Base-by-base conservation (phyloP, 2,888 invertebrate genomes). In the Cephus rjabovi region DNA sequence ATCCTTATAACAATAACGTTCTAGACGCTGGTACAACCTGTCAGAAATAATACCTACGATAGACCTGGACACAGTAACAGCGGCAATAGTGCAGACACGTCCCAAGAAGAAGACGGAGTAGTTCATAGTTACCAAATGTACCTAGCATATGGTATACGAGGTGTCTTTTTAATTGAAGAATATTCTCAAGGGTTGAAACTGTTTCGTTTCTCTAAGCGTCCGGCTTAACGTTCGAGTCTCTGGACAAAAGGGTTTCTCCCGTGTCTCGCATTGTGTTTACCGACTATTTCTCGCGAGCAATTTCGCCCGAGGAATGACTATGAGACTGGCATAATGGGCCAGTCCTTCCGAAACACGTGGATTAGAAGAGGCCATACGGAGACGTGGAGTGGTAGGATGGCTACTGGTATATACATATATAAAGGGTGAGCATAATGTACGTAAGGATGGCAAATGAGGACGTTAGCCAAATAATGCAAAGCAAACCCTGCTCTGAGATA, bases 401-500 rank as follows among this genome's bases (percentile, higher is more conserved):
- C 3, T 34, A 9, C 6, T 12, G 71, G 69, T 79, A 83, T 80
- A 76, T 80, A 40, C 75, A 77, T 23, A n/a, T 73, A 83, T 70
- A 79, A 81, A 77, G 83, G 81, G 78, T 79, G 81, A 84, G 80
- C 82, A 81, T 84, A 86, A 85, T 84, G 83, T 83, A 82, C 82
- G 85, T 84, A 86, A 87, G 87, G 83, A 85, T 85, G 84, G 88
- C 86, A 89, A 88, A 88, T 87, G 87, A 87, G 86, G 83, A 87
- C 84, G 87, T 89, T 89, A 87, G 86, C 85, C 88, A 88, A 90
- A 90, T 90, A 90, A 90, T 89, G 90, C 87, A 90, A 89, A 88
- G 89, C 87, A 90, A 90, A 90, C 88, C 85, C 86, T 81, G 84
- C 79, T 81, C 85, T 87, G 89, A 90, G 87, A 90, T 90, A 90